Evolutionary conservation across 2,888 invertebrate genomes (phyloP), one percentile per base, ranked within the genome.

Genomic region (Octonoba sinensis): DNA sequence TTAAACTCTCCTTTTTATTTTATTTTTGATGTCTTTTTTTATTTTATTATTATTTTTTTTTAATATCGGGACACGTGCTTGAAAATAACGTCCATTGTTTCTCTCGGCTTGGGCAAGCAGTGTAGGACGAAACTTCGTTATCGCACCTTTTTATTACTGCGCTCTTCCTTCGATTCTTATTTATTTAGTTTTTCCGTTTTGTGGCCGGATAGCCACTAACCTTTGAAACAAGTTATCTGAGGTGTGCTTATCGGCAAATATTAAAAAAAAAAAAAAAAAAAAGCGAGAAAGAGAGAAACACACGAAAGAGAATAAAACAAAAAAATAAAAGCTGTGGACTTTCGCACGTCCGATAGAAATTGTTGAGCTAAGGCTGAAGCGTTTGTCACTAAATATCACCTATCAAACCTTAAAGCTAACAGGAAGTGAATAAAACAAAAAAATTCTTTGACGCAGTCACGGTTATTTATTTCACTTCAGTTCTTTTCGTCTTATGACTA

Each of bases 151-250:
- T 72, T 62, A 66, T 73, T 47, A 22, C 22, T 66, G 54, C 46
- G 49, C 54, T 56, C 47, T 36, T 66, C 54, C 16, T 27, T 46
- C 44, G 47, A 56, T 16, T 59, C 60, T 75, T 24, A 18, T 44
- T 27, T 67, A n/a, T 47, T 54, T 27, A 69, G 46, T 57, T 47
- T 70, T 57, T 71, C 59, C 56, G 60, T 57, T 62, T 62, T 67
- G 24, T 24, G 72, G 65, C 66, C 79, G 79, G 79, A 81, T 81
- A 73, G 79, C 73, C 79, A 69, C 47, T 73, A 73, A 73, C 79
- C 79, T 73, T 81, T 73, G 73, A 51, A 69, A 69, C 72, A 16
- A n/a, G 66, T 73, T 79, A 67, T 73, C 72, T 51, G 20, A 36
- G 8, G 36, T 24, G 20, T 44, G 22, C 73, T 81, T 81, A 81